These are phyloP conservation scores for Sinocyclocheilus maitianheensis DNA, from an alignment of 2,113 vertebrate genomes.

Conservation along the genomic window DNA sequence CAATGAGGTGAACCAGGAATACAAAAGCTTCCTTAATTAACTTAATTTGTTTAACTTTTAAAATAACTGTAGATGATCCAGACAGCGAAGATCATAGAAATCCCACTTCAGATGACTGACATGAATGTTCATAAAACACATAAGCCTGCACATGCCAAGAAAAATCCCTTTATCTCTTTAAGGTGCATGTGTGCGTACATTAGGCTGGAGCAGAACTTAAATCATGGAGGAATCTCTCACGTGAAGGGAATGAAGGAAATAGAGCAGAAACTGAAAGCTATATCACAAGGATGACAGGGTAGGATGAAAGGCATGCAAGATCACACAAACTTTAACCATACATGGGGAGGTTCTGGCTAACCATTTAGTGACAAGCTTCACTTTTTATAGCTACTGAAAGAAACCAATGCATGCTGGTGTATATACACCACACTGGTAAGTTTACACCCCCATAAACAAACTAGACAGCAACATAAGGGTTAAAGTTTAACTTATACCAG, in stretches of 20 bases:
- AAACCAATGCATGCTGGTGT: neutral
- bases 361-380: neutral
- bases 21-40: neutral
- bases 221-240: constrained; percentile 21
- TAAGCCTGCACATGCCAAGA: constrained; percentile 36
- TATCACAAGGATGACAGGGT: neutral
- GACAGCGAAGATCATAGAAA: constrained; percentile 46
- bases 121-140: constrained; percentile 40
- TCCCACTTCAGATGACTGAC: constrained; percentile 15
- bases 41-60: neutral
- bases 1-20: neutral
- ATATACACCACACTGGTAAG: neutral
- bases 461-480: neutral
- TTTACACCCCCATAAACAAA: neutral
- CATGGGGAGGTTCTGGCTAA: constrained; percentile 21
- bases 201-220: neutral
- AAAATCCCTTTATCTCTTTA: constrained; percentile 37
- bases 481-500: neutral
- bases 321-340: constrained; percentile 39
- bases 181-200: neutral
- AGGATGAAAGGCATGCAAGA: constrained; percentile 7
- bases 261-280: constrained; percentile 35
- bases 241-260: constrained; percentile 15
- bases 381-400: neutral
- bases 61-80: neutral